Evolutionary conservation across 2,888 invertebrate species (phyloP).

Genomic region (Patella pellucida): DNA sequence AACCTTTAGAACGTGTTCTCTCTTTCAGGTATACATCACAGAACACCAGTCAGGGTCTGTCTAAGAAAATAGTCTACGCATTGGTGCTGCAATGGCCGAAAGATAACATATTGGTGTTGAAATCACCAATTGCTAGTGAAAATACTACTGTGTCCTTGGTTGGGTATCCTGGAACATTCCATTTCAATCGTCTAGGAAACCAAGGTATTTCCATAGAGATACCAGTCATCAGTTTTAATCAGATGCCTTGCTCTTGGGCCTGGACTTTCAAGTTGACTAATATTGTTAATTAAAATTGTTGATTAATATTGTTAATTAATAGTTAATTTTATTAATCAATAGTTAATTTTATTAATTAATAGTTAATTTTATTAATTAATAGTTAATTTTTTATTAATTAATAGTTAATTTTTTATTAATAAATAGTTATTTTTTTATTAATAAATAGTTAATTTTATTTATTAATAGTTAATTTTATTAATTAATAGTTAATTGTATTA

Average conservation of each 20-base stretch:
- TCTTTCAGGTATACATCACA: slow-evolving; percentile 57
- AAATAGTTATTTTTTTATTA: too few species aligned
- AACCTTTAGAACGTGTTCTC: too few species aligned
- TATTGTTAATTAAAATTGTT: slow-evolving; percentile 16
- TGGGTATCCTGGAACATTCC: slow-evolving; percentile 67
- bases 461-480: too few species aligned
- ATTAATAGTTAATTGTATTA: too few species aligned
- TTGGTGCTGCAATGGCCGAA: slow-evolving; percentile 81
- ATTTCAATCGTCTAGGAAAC: slow-evolving; percentile 18
- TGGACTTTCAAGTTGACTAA: slow-evolving; percentile 46
- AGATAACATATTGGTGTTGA: slow-evolving; percentile 74
- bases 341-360: too few species aligned
- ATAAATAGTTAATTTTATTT: too few species aligned
- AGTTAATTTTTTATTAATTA: too few species aligned
- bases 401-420: too few species aligned
- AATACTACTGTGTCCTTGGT: slow-evolving; percentile 72
- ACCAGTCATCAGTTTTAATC: slow-evolving; percentile 35
- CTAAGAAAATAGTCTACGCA: slow-evolving; percentile 75
- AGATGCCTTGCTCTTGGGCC: slow-evolving; percentile 44
- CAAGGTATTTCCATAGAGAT: slow-evolving; percentile 46
- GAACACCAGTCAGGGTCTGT: slow-evolving; percentile 5
- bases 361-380: too few species aligned
- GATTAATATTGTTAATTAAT: too few species aligned
- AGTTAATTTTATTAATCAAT: too few species aligned
- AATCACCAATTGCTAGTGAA: slow-evolving; percentile 66